Evolutionary conservation across 2,113 vertebrate species (phyloP).

Genomic region (Odocoileus hemionus): DNA sequence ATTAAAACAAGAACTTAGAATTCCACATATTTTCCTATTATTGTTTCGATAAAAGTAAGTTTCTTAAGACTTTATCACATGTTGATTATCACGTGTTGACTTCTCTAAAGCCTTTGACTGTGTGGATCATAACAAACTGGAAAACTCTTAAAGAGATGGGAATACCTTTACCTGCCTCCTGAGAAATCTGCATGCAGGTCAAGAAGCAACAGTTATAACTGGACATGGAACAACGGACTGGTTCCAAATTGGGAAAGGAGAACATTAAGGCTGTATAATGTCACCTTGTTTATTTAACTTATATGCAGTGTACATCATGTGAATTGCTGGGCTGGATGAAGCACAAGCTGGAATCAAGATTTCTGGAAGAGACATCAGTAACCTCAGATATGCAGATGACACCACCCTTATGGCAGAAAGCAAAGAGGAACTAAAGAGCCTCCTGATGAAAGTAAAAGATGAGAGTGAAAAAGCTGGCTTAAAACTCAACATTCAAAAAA

Average conservation of each 20-base stretch:
- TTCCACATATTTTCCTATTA: not conserved
- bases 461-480: not conserved
- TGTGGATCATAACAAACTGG: not conserved
- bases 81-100: not conserved
- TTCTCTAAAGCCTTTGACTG: not conserved
- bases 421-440: not conserved
- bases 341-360: not conserved
- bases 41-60: slow-evolving; percentile 20
- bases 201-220: not conserved
- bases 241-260: not conserved
- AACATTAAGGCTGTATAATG: not conserved
- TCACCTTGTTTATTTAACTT: not conserved
- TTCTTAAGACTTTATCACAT: not conserved
- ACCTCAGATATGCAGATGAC: not conserved
- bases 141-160: not conserved
- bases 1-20: not conserved
- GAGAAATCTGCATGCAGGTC: not conserved
- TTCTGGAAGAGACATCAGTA: not conserved
- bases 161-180: not conserved
- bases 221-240: not conserved
- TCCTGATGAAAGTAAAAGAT: not conserved
- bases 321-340: not conserved
- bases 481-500: not conserved
- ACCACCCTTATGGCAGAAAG: not conserved
- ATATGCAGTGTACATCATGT: not conserved